Percentiles rank a stretch among this genome's conserved stretches.
Conservation (phyloP, 2,888 invertebrate species). For the Trachelus stipa region DNA sequence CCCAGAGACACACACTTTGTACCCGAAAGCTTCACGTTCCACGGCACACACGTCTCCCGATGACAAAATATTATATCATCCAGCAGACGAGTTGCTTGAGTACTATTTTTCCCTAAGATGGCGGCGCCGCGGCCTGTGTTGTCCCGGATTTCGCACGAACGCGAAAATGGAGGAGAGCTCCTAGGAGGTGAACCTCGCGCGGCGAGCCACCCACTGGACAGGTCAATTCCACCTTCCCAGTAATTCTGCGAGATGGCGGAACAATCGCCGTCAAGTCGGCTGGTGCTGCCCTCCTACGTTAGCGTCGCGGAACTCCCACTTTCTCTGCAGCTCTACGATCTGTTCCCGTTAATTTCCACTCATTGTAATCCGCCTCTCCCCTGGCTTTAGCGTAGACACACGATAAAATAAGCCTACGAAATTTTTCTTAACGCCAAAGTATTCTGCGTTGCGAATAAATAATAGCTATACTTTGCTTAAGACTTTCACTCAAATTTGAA, state of each 20-base stretch:
- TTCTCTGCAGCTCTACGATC: background rate
- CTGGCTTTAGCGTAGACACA: background rate
- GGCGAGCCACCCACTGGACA: constrained; percentile 2
- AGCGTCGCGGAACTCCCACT: constrained; percentile 6
- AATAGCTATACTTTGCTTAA: background rate
- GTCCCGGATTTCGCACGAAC: constrained; percentile 54
- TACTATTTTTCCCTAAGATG: constrained; percentile 46
- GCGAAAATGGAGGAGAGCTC: constrained; percentile 49
- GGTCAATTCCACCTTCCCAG: constrained; percentile 6
- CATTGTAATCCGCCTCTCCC: background rate
- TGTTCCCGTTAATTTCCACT: background rate
- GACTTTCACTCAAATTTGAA: background rate
- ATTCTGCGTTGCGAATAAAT: background rate
- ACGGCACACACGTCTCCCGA: background rate
- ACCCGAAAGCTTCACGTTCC: background rate
- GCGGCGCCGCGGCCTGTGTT: constrained; percentile 48
- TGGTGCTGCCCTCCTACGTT: background rate
- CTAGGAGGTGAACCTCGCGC: constrained; percentile 14
- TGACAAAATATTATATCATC: constrained; percentile 9
- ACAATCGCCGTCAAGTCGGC: background rate
- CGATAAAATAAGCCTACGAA: background rate
- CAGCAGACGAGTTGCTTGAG: constrained; percentile 3
- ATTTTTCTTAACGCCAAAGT: background rate
- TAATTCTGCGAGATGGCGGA: background rate
- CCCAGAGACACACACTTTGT: background rate